Base-by-base conservation (phyloP, 2,113 vertebrate species). In the Oplegnathus fasciatus region DNA sequence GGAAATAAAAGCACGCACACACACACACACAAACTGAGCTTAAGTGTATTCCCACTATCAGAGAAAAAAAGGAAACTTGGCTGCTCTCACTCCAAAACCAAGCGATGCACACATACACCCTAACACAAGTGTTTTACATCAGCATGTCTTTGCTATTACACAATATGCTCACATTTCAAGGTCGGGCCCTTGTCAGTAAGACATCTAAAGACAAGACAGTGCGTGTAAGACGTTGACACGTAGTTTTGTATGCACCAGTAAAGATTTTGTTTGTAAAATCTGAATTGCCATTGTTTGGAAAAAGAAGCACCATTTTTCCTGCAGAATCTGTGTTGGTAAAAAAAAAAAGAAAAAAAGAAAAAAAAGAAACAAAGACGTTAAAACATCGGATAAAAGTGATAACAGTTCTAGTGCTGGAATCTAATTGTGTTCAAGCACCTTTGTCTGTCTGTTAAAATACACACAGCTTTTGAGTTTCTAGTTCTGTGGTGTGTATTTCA, bases 251-350 rank as follows among this genome's bases (percentile, higher is more conserved):
- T 88, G 88, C 89, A 93, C 87, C 93, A 90, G 37, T 57, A 37
- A 61, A 83, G 70, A 86, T 40, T 72, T 40, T 6, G 28, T 67
- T 69, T 64, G 20, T 75, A 73, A 79, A 80, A 62, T 75, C 28
- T 46, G 44, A 85, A 61, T 22, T 81, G 55, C 60, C n/a, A 42
- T 86, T n/a, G 46, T 60, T 64, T 83, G 46, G 68, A 57, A 87
- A 91, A 79, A 89, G 75, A 91, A 94, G 93, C 94, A 94, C 94
- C 92, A 73, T 89, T 86, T 88, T 86, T 82, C 84, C 82, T 88
- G 86, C 78, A 83, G 70, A 81, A 61, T 83, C 69, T 76, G 70
- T 18, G 58, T 89, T 46, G 68, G 40, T 66, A 32, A 68, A 15
- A 52, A 46, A 61, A 5, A 48, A 50, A 48, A 50, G 4, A 46